Conservation (phyloP, 2,888 invertebrate species). For the Drosophila diplacantha region DNA sequence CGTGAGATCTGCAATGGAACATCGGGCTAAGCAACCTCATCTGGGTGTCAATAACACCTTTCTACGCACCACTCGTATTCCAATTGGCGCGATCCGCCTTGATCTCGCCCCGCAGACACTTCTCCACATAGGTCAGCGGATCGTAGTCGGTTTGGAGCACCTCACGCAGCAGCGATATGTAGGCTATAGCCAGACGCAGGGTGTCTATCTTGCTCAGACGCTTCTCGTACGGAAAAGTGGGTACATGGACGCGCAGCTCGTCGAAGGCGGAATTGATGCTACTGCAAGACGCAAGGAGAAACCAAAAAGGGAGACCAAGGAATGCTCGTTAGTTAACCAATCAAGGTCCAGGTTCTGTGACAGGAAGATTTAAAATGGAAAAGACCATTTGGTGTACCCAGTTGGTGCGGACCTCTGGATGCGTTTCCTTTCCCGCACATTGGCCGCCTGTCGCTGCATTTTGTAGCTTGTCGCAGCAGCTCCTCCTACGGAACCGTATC, state of each 20-base stretch:
- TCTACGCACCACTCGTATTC: constrained; percentile 93
- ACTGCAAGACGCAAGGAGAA: constrained; percentile 81
- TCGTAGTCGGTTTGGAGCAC: constrained; percentile 92
- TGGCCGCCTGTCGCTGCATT: constrained; percentile 92
- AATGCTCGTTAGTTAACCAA: constrained; percentile 47
- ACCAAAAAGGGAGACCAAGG: not conserved
- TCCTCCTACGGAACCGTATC: constrained; percentile 45
- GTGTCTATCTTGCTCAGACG: constrained; percentile 99
- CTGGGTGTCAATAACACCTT: no score
- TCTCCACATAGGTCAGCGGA: constrained; percentile 95
- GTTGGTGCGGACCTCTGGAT: constrained; percentile 98
- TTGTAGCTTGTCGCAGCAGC: constrained; percentile 80
- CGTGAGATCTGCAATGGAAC: constrained; percentile 87
- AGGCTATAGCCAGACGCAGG: constrained; percentile 95
- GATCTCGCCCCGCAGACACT: constrained; percentile 92
- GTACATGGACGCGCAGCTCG: constrained; percentile 97
- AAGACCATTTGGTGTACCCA: constrained; percentile 81
- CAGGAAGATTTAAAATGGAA: constrained; percentile 62
- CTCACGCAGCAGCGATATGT: constrained; percentile 95
- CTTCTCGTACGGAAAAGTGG: constrained; percentile 99
- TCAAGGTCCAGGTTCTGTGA: not conserved
- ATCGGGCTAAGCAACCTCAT: not conserved
- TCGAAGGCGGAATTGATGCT: constrained; percentile 99
- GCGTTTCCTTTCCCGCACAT: constrained; percentile 96
- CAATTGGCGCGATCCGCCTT: constrained; percentile 93